A percentile compares a stretch with the other conserved stretches of the same genome.
Evolutionary conservation across 64 coral and sea anemone genomes (phyloP).

Genomic region (Porites australiensis): DNA sequence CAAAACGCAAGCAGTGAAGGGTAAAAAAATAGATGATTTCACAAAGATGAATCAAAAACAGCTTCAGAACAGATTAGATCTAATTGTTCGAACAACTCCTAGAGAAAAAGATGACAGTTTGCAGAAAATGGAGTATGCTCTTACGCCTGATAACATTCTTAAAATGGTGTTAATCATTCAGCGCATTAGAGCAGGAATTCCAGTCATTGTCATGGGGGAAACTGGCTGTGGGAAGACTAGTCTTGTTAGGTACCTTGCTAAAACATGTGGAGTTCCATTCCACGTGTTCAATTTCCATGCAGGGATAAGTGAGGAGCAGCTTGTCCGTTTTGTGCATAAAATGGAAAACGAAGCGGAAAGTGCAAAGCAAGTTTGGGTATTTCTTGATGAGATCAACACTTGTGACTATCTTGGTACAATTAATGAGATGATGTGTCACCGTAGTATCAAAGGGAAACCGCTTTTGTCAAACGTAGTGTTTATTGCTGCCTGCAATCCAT

Average conservation of each 20-base stretch:
- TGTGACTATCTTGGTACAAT: constrained; percentile 87
- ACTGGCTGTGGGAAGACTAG: constrained; percentile 86
- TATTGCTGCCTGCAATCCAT: constrained; percentile 88
- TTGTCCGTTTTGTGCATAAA: constrained; percentile 43
- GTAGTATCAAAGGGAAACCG: constrained; percentile 60
- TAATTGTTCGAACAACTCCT: constrained; percentile 54
- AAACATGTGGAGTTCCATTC: constrained; percentile 60
- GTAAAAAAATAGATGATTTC: constrained; percentile 46
- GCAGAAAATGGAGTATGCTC: constrained; percentile 62
- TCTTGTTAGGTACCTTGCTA: constrained; percentile 73
- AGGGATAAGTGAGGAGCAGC: constrained; percentile 57
- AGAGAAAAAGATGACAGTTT: background rate
- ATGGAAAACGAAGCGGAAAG: constrained; percentile 31
- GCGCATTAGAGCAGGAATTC: constrained; percentile 80
- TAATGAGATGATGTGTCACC: constrained; percentile 87
- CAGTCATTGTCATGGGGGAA: constrained; percentile 84
- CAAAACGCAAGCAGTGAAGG: constrained; percentile 58
- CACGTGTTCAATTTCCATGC: constrained; percentile 71
- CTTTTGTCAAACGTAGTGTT: constrained; percentile 72
- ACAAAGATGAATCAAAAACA: constrained; percentile 42
- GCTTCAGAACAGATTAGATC: constrained; percentile 60
- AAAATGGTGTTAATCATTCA: constrained; percentile 96
- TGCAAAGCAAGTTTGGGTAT: constrained; percentile 64
- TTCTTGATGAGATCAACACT: constrained; percentile 93
- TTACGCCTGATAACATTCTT: constrained; percentile 93